phyloP scores from a whole-genome alignment of 1,140 invertebrate genomes.

The Drosophila biarmipes region DNA sequence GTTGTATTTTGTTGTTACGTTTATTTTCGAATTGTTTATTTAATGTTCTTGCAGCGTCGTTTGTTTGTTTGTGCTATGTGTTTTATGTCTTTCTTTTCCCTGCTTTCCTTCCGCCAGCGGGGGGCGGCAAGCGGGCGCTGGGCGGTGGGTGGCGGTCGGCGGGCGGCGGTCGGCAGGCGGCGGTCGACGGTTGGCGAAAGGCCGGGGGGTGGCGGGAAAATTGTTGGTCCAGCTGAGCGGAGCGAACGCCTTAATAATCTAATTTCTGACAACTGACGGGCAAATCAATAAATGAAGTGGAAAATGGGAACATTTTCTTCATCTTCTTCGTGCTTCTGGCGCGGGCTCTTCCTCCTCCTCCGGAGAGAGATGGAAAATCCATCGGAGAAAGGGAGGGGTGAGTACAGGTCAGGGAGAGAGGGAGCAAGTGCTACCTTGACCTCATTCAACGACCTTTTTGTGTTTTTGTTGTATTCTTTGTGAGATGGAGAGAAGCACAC shows the following conservation, averaged over 20 bases:
- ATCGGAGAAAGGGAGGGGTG: not conserved
- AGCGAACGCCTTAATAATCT: slow-evolving; percentile 57
- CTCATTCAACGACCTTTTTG: slow-evolving; percentile 70
- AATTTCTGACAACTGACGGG: slow-evolving; percentile 63
- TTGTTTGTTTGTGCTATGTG: slow-evolving; percentile 53
- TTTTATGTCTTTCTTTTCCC: slow-evolving; percentile 22
- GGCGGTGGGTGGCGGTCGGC: not conserved
- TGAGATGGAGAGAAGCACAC: not conserved
- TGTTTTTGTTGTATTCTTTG: not conserved
- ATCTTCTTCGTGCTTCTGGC: slow-evolving; percentile 14
- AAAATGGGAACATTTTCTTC: slow-evolving; percentile 42
- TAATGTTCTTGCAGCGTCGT: slow-evolving; percentile 57
- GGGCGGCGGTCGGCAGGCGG: not conserved
- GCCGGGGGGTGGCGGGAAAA: slow-evolving; percentile 8
- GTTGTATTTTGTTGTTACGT: slow-evolving; percentile 68
- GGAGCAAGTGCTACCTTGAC: slow-evolving; percentile 61
- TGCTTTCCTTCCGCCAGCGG: slow-evolving; percentile 13
- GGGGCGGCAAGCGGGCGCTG: not conserved
- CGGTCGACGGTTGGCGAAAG: slow-evolving; percentile 4
- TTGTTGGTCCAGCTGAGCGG: slow-evolving; percentile 50
- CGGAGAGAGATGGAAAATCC: not conserved
- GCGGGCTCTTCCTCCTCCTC: not conserved
- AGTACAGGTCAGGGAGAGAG: slow-evolving; percentile 2
- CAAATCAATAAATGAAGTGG: slow-evolving; percentile 74
- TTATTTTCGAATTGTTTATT: slow-evolving; percentile 78